These are phyloP conservation scores for Sorex maritimensis DNA, from an alignment of 2,797 vertebrate genomes.

Conservation along the genomic window DNA sequence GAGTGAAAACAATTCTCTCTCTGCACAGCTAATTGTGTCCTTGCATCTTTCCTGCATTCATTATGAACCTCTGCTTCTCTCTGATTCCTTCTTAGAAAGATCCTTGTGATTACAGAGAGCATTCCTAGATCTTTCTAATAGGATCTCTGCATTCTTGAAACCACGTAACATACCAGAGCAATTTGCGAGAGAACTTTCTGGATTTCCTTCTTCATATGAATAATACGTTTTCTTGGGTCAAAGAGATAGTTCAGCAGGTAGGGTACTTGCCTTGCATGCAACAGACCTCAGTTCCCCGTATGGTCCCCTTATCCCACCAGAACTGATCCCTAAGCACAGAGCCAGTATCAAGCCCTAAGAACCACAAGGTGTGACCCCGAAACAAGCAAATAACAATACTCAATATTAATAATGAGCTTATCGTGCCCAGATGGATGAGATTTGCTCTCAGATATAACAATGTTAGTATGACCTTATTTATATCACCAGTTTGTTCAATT, in stretches of 20 bases:
- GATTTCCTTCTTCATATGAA: slow-evolving; percentile 8
- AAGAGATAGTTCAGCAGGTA: too few species aligned
- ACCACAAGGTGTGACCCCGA: too few species aligned
- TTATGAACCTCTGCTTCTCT: background rate
- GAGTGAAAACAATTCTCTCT: too few species aligned
- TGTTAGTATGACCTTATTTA: background rate
- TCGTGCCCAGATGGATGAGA: background rate
- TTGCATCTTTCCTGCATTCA: background rate
- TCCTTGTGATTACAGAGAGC: background rate
- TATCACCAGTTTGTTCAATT: background rate
- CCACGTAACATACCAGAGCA: background rate
- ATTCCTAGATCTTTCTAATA: background rate
- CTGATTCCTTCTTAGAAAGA: background rate
- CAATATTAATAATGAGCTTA: background rate
- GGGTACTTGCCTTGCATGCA: too few species aligned
- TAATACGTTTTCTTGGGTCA: too few species aligned
- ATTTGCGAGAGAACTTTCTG: background rate
- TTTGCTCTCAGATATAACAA: background rate
- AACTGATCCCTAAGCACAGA: too few species aligned
- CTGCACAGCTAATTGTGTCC: background rate
- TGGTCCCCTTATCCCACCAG: too few species aligned
- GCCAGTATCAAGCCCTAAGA: too few species aligned
- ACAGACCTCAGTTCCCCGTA: too few species aligned
- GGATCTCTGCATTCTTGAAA: background rate
- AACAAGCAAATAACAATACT: background rate